Evolutionary conservation across 1,140 invertebrate species (phyloP), one percentile per base, ranked within the genome.

Genomic region (Tachypleus tridentatus): DNA sequence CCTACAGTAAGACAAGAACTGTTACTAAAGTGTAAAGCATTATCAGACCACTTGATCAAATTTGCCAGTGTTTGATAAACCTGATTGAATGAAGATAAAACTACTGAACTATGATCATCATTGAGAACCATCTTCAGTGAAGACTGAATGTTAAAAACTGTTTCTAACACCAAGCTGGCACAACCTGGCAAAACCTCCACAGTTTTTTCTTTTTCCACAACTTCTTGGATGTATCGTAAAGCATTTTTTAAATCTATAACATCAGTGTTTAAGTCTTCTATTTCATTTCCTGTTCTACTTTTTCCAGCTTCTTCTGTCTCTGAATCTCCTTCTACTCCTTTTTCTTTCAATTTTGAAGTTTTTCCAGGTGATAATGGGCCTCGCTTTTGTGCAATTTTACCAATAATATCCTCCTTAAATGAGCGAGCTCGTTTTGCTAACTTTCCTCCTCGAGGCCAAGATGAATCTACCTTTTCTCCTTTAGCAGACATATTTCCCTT

Each of bases 161-260:
- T 91, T 75, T 97, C 93, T 65, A 97, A 82, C 64, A 95, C 87
- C 71, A 94, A 87, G 9, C 90, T 93, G 62, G 90, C 91, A 76
- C 93, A 93, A 54, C 90, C 92, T 0, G 91, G 89, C 65, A 96
- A 78, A 83, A 94, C 91, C 80, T 94, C 91, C 67, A 93, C 29
- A 29, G 29, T 94, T 58, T 72, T 73, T 74, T 91, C 87, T 77
- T 93, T 93, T 63, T 86, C 86, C 60, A 96, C 90, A 50, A 93
- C 91, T 81, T 93, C 90, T 58, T 87, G 84, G 76, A 93, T 92
- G 79, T 93, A 91, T 29, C 29, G 29, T 29, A 29, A 29, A 29
- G 29, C 29, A 29, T 29, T 29, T 29, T 29, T 29, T 29, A 29
- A 29, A 29, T 29, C 29, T 29, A 2, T 29, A 29, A 29, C 29